These are phyloP conservation scores for Steinernema carpocapsae DNA, from an alignment of 2,888 invertebrate species.

Conservation along the genomic window DNA sequence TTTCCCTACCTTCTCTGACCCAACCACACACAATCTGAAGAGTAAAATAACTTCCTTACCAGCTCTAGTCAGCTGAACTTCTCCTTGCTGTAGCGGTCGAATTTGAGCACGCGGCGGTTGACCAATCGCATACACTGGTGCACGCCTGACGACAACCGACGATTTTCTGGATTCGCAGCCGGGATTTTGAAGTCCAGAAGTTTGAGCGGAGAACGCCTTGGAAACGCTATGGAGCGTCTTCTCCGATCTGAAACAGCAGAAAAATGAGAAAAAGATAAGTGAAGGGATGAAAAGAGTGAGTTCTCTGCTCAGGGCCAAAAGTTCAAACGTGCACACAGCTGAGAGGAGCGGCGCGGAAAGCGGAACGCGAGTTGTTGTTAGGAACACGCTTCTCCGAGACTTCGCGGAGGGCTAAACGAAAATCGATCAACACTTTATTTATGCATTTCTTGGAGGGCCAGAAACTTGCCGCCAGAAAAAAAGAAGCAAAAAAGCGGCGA, in stretches of 20 bases:
- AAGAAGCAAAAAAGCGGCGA: neutral
- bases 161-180: neutral
- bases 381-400: neutral
- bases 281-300: too few relatives aligned
- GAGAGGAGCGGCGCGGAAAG: neutral
- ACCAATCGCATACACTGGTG: constrained; percentile 31
- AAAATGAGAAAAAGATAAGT: neutral
- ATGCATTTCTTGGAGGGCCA: constrained; percentile 25
- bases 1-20: too few relatives aligned
- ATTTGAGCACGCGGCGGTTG: constrained; percentile 22
- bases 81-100: constrained; percentile 30
- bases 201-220: constrained; percentile 7
- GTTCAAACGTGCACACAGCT: constrained; percentile 31
- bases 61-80: constrained; percentile 33
- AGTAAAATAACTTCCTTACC: too few relatives aligned
- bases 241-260: neutral
- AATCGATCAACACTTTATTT: constrained; percentile 25
- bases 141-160: neutral
- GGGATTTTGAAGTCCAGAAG: constrained; percentile 10
- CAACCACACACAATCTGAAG: too few relatives aligned
- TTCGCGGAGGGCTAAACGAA: neutral
- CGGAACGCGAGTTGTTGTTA: neutral
- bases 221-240: neutral
- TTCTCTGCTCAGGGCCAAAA: neutral
- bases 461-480: constrained; percentile 5